Conservation (phyloP, 2,113 vertebrate genomes). For the Todiramphus chloris region DNA sequence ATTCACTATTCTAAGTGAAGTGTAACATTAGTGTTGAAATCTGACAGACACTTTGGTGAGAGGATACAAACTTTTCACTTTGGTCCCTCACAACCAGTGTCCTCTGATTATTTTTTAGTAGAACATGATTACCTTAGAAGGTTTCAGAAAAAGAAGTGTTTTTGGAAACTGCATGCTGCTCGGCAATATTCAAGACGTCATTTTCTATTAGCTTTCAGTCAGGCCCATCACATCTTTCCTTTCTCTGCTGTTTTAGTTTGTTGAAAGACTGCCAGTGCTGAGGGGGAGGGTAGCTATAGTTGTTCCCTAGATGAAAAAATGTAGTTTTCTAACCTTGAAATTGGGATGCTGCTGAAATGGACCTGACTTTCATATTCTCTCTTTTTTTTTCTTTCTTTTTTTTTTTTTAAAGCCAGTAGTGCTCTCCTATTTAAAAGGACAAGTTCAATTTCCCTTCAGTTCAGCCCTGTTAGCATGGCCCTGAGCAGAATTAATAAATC, state of each 20-base stretch:
- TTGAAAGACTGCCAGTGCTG: not conserved
- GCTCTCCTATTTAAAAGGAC: not conserved
- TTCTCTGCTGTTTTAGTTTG: not conserved
- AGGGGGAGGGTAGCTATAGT: not conserved
- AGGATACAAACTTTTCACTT: not conserved
- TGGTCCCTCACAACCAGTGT: not conserved
- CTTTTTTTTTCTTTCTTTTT: not conserved
- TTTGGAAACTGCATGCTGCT: not conserved
- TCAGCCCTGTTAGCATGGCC: not conserved
- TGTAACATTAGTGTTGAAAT: slow-evolving; percentile 7
- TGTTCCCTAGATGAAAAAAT: not conserved
- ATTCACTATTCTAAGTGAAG: slow-evolving; percentile 24
- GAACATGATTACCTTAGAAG: not conserved
- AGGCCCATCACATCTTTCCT: not conserved
- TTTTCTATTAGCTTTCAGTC: not conserved
- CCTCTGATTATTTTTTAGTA: not conserved
- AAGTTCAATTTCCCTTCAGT: slow-evolving; percentile 1
- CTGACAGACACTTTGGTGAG: not conserved
- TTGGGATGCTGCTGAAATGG: not conserved
- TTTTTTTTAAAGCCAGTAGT: not conserved
- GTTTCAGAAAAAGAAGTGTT: not conserved
- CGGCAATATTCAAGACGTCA: not conserved
- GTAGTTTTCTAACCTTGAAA: not conserved
- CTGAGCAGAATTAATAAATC: slow-evolving; percentile 50
- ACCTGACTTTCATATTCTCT: not conserved